These are phyloP conservation scores for Eucera pruinosa DNA, from an alignment of 2,888 invertebrate genomes.

Conservation along the genomic window DNA sequence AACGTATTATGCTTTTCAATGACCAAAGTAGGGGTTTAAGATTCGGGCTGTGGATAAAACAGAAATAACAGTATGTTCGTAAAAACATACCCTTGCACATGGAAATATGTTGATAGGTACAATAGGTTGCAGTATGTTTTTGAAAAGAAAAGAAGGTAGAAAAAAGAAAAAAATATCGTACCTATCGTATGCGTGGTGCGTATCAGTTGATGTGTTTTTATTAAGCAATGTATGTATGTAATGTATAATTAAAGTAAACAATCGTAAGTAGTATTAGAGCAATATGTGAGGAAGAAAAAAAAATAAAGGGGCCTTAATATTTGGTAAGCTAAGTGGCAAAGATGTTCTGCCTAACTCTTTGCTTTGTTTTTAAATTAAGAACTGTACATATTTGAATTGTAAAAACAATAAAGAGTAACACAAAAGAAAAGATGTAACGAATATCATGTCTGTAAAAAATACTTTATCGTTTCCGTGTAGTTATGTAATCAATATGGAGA, in stretches of 20 bases:
- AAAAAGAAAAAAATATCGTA: conserved; percentile 46
- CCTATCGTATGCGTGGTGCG: conserved; percentile 57
- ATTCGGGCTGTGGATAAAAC: conserved; percentile 67
- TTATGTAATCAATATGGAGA: conserved; percentile 24
- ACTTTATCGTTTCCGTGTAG: conserved; percentile 38
- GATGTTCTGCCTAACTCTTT: conserved; percentile 62
- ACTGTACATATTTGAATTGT: conserved; percentile 69
- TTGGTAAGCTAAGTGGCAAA: conserved; percentile 66
- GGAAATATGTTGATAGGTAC: conserved; percentile 53
- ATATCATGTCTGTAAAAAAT: conserved; percentile 47
- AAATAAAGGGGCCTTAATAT: conserved; percentile 77
- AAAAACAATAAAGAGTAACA: conserved; percentile 60
- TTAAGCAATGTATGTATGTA: conserved; percentile 68
- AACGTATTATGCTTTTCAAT: conserved; percentile 52
- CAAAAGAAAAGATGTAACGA: conserved; percentile 46
- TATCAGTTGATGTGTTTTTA: conserved; percentile 66
- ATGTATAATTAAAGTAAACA: conserved; percentile 67
- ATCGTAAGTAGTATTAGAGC: conserved; percentile 66
- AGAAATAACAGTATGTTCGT: conserved; percentile 56
- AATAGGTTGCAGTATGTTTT: conserved; percentile 38
- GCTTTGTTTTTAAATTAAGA: conserved; percentile 63
- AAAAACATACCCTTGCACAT: conserved; percentile 47
- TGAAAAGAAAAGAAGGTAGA: too few relatives aligned
- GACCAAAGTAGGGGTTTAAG: conserved; percentile 66
- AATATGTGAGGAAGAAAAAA: conserved; percentile 60